Evolutionary conservation across 1,140 invertebrate genomes (phyloP), one percentile per base, ranked within the genome.

Genomic region (Listronotus bonariensis): DNA sequence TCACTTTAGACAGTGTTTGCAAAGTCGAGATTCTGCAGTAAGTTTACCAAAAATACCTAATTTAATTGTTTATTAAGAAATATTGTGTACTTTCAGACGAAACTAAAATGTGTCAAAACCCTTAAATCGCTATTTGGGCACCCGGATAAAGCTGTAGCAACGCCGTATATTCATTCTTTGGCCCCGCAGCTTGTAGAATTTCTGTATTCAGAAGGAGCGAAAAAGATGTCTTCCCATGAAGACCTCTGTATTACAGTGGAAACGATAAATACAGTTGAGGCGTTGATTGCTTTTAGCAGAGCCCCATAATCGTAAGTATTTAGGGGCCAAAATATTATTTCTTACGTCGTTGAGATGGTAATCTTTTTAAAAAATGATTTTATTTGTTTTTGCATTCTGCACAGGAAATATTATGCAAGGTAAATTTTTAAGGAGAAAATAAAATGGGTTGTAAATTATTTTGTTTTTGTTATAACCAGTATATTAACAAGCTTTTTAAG

Each of bases 1-100:
- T 82, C 88, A 97, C 68, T 95, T 97, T 76, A 84, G 92, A 49
- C 91, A 93, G 68, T 91, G 92, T 71, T 85, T 97, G 65, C 89
- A 95, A 74, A 90, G 88, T 12, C 78, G 85, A 8, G 87, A 89
- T 77, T 80, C 87, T 38, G 80, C 87, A 74, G 92, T 95, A 78
- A 81, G 79, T 78, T 48, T 36, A 58, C 42, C 1, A 38, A 11
- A 51, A 54, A n/a, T 41, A 31, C 11, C n/a, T 52, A 52, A 52
- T 36, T 1, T 6, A 52, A 52, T 4, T 9, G 11, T 20, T 20
- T 52, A 20, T 31, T 52, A 17, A 45, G 42, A 26, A 59, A 42
- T 6, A 58, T 65, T 34, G 18, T 49, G 5, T 45, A 8, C 26
- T 68, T 65, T 65, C 20, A 60, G 61, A 63, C 92, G 0, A 86